Conservation (phyloP, 2,888 invertebrate species). For the Limnephilus auricula region DNA sequence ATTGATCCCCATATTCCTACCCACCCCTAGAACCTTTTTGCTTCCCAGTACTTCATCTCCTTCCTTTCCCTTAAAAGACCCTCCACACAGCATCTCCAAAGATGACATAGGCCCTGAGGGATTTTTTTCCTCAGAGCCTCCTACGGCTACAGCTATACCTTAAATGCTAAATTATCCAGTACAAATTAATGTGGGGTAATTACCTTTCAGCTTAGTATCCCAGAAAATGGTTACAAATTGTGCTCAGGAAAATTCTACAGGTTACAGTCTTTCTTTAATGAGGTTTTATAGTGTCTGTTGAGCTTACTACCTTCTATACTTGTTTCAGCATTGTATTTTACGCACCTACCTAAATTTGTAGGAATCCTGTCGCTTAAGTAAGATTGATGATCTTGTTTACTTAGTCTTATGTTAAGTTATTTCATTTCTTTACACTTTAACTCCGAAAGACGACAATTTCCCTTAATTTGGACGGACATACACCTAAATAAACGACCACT, state of each 20-base stretch:
- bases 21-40: too few relatives aligned
- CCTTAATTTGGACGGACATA: not conserved
- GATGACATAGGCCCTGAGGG: too few relatives aligned
- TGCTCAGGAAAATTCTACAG: not conserved
- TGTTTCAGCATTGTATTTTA: not conserved
- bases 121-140: too few relatives aligned
- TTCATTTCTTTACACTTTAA: not conserved
- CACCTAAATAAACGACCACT: conserved; percentile 3
- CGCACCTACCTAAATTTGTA: not conserved
- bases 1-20: too few relatives aligned
- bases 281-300: not conserved
- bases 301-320: too few relatives aligned
- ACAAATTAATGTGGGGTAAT: not conserved
- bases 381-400: not conserved
- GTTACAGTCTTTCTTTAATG: not conserved
- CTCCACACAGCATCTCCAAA: too few relatives aligned
- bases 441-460: not conserved
- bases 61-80: too few relatives aligned
- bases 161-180: not conserved
- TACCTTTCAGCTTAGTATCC: not conserved
- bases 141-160: too few relatives aligned
- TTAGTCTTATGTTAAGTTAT: not conserved
- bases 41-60: too few relatives aligned
- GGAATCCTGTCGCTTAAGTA: not conserved
- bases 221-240: not conserved